phyloP scores from a whole-genome alignment of 1,140 invertebrate species.

The Apocrypta bakeri region DNA sequence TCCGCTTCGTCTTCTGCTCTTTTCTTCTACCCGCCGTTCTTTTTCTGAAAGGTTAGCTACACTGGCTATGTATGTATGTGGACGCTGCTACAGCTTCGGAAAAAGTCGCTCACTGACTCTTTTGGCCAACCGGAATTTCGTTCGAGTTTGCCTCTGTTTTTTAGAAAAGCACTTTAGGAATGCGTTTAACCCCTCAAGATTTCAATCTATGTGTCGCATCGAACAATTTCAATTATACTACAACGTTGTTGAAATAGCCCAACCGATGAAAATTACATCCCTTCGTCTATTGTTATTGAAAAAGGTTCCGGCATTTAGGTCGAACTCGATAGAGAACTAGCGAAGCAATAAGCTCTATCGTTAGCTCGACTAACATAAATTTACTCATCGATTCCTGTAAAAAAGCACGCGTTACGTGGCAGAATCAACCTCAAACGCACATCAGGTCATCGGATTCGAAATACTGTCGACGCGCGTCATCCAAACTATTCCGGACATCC shows the following conservation, averaged over 20 bases:
- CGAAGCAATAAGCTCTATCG: no score
- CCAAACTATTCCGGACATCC: conserved; percentile 26
- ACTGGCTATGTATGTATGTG: background rate
- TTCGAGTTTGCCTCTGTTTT: background rate
- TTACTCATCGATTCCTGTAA: no score
- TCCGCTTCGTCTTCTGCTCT: background rate
- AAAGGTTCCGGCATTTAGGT: no score
- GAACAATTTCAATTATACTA: background rate
- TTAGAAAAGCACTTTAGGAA: background rate
- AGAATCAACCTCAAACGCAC: background rate
- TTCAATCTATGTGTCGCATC: background rate
- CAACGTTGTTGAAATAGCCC: background rate
- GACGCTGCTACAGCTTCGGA: background rate
- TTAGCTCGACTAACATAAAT: no score
- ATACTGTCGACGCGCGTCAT: background rate
- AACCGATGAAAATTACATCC: no score
- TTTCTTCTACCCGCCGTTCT: background rate
- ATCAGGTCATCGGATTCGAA: background rate
- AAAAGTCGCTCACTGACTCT: background rate
- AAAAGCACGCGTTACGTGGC: no score
- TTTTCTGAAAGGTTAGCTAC: background rate
- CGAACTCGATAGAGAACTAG: no score
- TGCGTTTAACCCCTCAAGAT: background rate
- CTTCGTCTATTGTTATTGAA: no score
- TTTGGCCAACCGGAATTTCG: background rate